Evolutionary conservation across 2,797 vertebrate species (phyloP).

Genomic region (Paguma larvata): DNA sequence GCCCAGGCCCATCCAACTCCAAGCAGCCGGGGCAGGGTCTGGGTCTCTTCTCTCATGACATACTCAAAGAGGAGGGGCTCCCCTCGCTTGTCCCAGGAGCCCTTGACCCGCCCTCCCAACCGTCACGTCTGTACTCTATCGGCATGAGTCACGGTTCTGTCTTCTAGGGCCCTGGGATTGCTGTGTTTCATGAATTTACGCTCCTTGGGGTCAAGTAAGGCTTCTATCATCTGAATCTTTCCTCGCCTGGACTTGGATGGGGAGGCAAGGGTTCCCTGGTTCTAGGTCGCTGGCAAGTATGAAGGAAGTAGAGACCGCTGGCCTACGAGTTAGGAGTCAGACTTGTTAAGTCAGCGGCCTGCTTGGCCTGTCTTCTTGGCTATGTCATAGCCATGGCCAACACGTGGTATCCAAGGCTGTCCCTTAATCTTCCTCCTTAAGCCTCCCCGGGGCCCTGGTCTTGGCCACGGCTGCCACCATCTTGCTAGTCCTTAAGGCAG

Average conservation of each 20-base stretch:
- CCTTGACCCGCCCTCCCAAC: not conserved
- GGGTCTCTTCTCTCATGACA: not conserved
- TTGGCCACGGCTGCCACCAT: not conserved
- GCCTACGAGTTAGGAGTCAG: not conserved
- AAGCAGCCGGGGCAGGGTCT: not conserved
- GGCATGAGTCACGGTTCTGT: not conserved
- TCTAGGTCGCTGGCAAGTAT: not conserved
- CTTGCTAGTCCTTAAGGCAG: not conserved
- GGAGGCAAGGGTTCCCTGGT: not conserved
- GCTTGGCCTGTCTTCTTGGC: not conserved
- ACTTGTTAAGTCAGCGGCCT: not conserved
- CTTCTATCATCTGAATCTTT: not conserved
- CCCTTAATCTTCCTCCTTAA: not conserved
- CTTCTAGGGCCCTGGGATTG: not conserved
- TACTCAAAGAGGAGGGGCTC: not conserved
- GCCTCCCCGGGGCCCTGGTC: not conserved
- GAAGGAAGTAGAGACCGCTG: not conserved
- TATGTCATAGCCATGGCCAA: not conserved
- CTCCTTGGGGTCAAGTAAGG: not conserved
- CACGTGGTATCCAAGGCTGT: fast-evolving
- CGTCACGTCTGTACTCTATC: fast-evolving
- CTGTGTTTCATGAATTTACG: not conserved
- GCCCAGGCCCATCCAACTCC: too few relatives aligned
- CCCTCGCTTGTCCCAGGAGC: not conserved
- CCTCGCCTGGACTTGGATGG: not conserved